Conservation (phyloP, 2,888 invertebrate genomes). For the Patella caerulea region DNA sequence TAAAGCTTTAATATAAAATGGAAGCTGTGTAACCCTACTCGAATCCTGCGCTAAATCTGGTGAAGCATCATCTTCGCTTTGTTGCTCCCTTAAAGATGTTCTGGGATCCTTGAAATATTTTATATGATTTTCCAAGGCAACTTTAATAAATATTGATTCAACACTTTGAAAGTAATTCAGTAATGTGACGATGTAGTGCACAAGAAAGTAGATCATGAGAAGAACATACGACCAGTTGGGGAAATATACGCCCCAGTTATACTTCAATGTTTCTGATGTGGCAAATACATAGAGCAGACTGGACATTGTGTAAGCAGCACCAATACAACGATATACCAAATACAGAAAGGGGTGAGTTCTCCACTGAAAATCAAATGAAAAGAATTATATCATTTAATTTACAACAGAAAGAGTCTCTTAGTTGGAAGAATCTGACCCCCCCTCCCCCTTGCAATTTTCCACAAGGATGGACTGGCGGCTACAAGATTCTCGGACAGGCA, state of each 20-base stretch:
- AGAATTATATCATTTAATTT: no score
- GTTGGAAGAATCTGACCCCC: no score
- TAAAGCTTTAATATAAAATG: slow-evolving; percentile 22
- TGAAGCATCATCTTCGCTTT: no score
- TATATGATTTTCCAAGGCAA: no score
- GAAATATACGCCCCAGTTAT: slow-evolving; percentile 32
- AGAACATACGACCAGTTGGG: slow-evolving; percentile 38
- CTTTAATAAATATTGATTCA: no score
- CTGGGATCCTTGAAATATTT: no score
- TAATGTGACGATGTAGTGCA: slow-evolving; percentile 23
- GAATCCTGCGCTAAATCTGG: no score
- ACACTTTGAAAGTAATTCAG: no score
- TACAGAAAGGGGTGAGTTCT: neutral
- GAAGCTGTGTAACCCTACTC: neutral
- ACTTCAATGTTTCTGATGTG: neutral
- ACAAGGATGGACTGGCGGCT: no score
- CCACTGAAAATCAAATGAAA: neutral
- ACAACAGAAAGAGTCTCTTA: no score
- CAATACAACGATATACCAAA: neutral
- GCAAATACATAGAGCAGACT: neutral
- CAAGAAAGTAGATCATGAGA: slow-evolving; percentile 31
- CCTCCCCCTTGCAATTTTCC: neutral
- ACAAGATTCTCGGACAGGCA: no score
- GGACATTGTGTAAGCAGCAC: neutral
- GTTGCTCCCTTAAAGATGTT: no score